Conservation (phyloP, 2,888 invertebrate genomes). For the Tetragnatha montana region DNA sequence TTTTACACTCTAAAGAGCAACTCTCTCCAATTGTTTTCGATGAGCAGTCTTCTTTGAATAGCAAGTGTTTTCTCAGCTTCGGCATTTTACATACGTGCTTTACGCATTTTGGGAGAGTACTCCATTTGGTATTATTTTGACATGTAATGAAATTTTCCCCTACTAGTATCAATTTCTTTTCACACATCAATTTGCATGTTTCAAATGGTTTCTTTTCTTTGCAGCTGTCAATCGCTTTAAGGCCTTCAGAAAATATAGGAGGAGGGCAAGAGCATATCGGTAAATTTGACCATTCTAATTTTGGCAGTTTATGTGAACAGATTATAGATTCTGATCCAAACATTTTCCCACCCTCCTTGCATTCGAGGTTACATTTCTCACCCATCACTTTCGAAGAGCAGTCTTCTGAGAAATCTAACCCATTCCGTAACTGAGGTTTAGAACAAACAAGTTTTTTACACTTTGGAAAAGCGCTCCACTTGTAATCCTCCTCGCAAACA, state of each 20-base stretch:
- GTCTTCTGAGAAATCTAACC: background rate
- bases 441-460: background rate
- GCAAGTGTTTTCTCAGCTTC: background rate
- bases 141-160: conserved; percentile 13
- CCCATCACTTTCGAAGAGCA: background rate
- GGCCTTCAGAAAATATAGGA: background rate
- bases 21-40: background rate
- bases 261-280: conserved; percentile 27
- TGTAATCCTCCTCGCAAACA: background rate
- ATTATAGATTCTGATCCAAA: background rate
- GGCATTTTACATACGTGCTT: background rate
- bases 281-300: conserved; percentile 9
- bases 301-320: background rate
- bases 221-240: background rate
- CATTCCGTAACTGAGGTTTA: background rate
- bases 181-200: conserved; percentile 23
- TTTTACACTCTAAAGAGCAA: background rate
- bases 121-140: conserved; percentile 28
- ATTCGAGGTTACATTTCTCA: conserved; percentile 3
- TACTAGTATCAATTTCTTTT: background rate
- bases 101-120: background rate
- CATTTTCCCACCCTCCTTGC: background rate
- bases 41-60: background rate
- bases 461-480: conserved; percentile 3
- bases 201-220: background rate